phyloP scores from a whole-genome alignment of 2,113 vertebrate species.

The Apodemus speciosus region DNA sequence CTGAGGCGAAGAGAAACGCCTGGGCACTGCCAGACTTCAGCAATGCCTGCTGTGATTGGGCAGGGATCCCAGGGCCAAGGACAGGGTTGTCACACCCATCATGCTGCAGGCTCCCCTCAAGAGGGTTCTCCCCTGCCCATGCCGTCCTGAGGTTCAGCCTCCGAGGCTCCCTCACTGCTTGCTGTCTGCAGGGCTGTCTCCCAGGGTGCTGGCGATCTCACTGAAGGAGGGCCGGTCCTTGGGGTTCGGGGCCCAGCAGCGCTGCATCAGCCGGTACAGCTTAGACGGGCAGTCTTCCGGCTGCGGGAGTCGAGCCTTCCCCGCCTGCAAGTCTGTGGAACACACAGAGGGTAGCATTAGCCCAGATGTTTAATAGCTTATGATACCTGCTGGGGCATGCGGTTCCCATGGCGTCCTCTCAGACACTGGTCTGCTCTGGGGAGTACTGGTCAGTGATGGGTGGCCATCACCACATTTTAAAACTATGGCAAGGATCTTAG shows the following conservation, averaged over 20 bases:
- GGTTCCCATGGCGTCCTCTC: neutral
- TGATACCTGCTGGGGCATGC: neutral
- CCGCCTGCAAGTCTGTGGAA: slow-evolving; percentile 89
- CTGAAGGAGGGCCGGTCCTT: slow-evolving; percentile 97
- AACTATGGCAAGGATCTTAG: neutral
- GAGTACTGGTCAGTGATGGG: neutral
- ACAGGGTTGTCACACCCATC: slow-evolving; percentile 25
- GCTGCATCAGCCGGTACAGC: slow-evolving; percentile 94
- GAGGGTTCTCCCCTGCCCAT: slow-evolving; percentile 36
- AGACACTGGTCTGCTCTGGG: neutral
- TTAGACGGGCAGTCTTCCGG: slow-evolving; percentile 94
- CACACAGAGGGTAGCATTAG: neutral
- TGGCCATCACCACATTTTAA: neutral
- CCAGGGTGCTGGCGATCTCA: slow-evolving; percentile 90
- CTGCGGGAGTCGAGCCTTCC: slow-evolving; percentile 89
- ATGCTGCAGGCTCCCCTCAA: slow-evolving; percentile 59
- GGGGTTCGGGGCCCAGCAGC: slow-evolving; percentile 94
- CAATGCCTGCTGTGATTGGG: slow-evolving; percentile 29
- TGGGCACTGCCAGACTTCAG: slow-evolving; percentile 52
- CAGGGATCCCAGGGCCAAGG: neutral
- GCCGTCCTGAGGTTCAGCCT: slow-evolving; percentile 63
- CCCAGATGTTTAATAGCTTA: neutral
- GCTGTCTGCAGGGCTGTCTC: slow-evolving; percentile 91
- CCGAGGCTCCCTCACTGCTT: slow-evolving; percentile 89
- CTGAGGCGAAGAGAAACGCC: slow-evolving; percentile 21